Conservation (phyloP, 2,113 vertebrate species). For the Vidua chalybeata region DNA sequence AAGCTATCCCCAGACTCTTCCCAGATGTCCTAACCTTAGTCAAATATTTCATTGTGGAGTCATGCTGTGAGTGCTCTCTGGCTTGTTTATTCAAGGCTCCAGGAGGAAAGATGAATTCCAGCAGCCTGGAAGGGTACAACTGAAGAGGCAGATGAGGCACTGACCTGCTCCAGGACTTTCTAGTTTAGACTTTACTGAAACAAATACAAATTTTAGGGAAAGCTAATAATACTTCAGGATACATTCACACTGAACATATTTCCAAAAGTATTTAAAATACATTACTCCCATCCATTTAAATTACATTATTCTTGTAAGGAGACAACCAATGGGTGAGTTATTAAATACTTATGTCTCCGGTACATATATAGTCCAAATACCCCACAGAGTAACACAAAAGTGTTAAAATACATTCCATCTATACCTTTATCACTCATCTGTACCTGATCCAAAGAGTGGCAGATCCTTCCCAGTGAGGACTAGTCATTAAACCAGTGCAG, state of each 20-base stretch:
- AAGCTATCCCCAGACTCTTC: constrained; percentile 50
- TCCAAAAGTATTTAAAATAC: neutral
- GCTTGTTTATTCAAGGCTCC: neutral
- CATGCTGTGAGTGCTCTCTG: neutral
- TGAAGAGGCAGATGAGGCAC: neutral
- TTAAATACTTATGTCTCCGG: neutral
- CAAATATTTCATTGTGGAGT: neutral
- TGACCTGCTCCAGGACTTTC: neutral
- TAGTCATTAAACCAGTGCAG: neutral
- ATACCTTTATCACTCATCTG: neutral
- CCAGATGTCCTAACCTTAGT: constrained; percentile 44
- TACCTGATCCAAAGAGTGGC: neutral
- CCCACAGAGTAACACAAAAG: neutral
- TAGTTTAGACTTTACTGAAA: neutral
- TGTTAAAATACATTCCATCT: neutral
- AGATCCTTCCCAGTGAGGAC: neutral
- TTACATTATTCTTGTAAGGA: neutral
- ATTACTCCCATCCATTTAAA: neutral
- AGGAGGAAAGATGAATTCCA: neutral
- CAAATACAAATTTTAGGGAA: neutral
- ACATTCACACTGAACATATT: neutral
- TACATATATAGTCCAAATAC: neutral
- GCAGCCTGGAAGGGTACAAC: neutral
- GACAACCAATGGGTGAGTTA: neutral
- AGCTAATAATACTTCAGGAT: neutral